A percentile compares a stretch with the other conserved stretches of the same genome.
phyloP scores from a whole-genome alignment of 2,797 vertebrate species.

The Neoniphon sammara region DNA sequence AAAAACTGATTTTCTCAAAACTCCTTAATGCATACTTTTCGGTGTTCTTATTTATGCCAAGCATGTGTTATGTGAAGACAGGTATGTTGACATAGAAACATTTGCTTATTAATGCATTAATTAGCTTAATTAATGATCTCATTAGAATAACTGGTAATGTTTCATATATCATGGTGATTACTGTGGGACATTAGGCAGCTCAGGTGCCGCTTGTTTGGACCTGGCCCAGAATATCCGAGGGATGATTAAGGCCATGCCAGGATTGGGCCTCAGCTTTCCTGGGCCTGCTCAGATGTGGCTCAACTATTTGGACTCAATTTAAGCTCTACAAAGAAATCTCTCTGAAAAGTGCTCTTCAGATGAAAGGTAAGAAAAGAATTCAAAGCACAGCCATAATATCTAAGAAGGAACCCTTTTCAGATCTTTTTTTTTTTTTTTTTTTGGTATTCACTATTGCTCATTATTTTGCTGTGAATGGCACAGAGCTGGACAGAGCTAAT shows the following conservation, averaged over 20 bases:
- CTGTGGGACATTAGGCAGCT: conserved; percentile 46
- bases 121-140: conserved; percentile 58
- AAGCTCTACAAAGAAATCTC: conserved; percentile 55
- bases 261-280: conserved; percentile 41
- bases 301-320: conserved; percentile 52
- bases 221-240: conserved; percentile 54
- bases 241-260: conserved; percentile 57
- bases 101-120: conserved; percentile 56
- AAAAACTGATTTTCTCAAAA: conserved; percentile 3
- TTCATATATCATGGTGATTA: conserved; percentile 65
- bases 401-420: conserved; percentile 25
- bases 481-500: conserved; percentile 45
- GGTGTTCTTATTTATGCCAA: conserved; percentile 8
- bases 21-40: neutral
- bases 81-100: conserved; percentile 19
- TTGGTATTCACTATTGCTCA: conserved; percentile 25
- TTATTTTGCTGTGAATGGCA: conserved; percentile 49
- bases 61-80: conserved; percentile 20
- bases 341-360: conserved; percentile 47
- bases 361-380: conserved; percentile 37
- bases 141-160: conserved; percentile 59
- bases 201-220: conserved; percentile 54
- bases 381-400: conserved; percentile 13
- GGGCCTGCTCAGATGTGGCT: conserved; percentile 37
- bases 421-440: conserved; percentile 11